phyloP scores from a whole-genome alignment of 2,888 invertebrate species.

The Dermolepida albohirtum region DNA sequence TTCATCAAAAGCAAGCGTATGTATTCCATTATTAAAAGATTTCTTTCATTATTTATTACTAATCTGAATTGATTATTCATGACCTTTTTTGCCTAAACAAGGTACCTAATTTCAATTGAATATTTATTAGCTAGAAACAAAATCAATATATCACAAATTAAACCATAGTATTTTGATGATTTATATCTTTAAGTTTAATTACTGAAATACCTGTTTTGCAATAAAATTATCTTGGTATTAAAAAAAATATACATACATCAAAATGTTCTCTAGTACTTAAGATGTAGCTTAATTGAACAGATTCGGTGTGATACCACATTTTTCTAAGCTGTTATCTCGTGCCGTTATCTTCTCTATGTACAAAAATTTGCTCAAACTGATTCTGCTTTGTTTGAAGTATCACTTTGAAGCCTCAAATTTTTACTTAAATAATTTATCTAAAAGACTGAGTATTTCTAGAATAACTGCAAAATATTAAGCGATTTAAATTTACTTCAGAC shows the following conservation, averaged over 20 bases:
- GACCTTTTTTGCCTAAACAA: slow-evolving; percentile 15
- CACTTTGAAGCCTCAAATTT: too few species aligned
- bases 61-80: slow-evolving; percentile 24
- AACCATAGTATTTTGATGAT: slow-evolving; percentile 2
- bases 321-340: slow-evolving; percentile 3
- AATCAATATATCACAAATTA: slow-evolving; percentile 25
- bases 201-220: slow-evolving; percentile 10
- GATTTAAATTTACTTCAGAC: too few species aligned
- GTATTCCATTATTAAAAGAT: slow-evolving; percentile 21
- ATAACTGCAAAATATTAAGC: too few species aligned
- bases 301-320: slow-evolving; percentile 7
- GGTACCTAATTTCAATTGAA: slow-evolving; percentile 16
- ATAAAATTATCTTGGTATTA: slow-evolving; percentile 18
- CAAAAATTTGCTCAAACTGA: neutral
- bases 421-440: too few species aligned
- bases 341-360: neutral
- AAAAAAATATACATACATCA: slow-evolving; percentile 19
- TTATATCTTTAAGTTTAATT: slow-evolving; percentile 23
- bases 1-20: neutral
- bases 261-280: slow-evolving; percentile 26
- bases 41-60: slow-evolving; percentile 31
- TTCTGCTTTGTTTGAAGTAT: too few species aligned
- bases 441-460: too few species aligned
- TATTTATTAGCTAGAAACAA: slow-evolving; percentile 23
- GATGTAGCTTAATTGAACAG: slow-evolving; percentile 24